Base-by-base conservation (phyloP, 1,140 invertebrate genomes). In the Drosophila persimilis region DNA sequence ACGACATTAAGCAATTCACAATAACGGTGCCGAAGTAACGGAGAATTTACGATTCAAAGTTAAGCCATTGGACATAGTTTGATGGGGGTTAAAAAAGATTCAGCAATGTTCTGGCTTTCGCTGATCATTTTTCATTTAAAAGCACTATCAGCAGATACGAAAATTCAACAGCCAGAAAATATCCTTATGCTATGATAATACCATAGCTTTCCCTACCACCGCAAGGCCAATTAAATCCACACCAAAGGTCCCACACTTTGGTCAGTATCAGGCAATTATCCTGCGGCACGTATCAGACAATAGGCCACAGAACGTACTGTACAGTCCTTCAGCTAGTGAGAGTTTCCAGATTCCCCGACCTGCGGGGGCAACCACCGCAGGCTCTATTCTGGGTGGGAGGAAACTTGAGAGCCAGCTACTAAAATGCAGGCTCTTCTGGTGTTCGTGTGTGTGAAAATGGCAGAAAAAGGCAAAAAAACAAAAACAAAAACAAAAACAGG, bases 1-100 rank as follows among this genome's bases (percentile, higher is more conserved):
- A 86, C 85, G 83, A 78, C 83, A 54, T 72, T 55, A 41, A 63
- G 35, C 73, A 85, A 85, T 85, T 86, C 77, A 86, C 81, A 86
- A 86, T 86, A 80, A 86, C 77, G 72, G 72, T 62, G 73, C 63
- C 29, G 44, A 44, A 73, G 26, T 80, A 74, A 55, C 81, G 54
- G 64, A 61, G 45, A 81, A 81, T 86, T 86, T 86, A 88, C 66
- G 81, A 69, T 46, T 45, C 66, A 62, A 60, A 47, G 65, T 64
- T 67, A 81, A 72, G 73, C 81, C 77, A 61, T 64, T 76, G 26
- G 41, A 29, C 60, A 70, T 57, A 58, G 29, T 63, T 48, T 45
- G 13, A 58, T 26, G 35, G 29, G 31, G 47, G 15, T 48, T 31
- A 43, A 54, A 54, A 52, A 61, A 39, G 48, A 47, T 61, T 43